These are phyloP conservation scores for Myanophis thanlyinensis DNA, from an alignment of 2,113 vertebrate species.

Conservation along the genomic window DNA sequence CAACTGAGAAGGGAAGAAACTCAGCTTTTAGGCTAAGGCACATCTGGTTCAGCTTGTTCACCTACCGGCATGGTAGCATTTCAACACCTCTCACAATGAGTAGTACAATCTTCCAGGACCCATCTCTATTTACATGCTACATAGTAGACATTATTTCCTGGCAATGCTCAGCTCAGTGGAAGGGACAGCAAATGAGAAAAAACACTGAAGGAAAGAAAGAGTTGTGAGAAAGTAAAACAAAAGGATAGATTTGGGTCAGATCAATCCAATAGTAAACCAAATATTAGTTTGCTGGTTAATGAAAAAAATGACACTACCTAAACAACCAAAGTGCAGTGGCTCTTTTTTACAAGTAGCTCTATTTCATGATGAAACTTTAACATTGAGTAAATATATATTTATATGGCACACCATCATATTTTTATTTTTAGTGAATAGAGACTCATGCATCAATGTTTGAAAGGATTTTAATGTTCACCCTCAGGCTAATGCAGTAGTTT, in stretches of 20 bases:
- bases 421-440: neutral
- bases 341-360: neutral
- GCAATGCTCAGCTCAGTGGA: neutral
- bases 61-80: neutral
- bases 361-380: neutral
- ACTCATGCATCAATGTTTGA: neutral
- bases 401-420: neutral
- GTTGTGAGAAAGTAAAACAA: neutral
- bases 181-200: neutral
- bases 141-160: neutral
- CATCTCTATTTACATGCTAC: neutral
- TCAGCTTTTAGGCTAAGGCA: neutral
- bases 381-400: neutral
- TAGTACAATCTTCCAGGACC: neutral
- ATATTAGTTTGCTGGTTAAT: neutral
- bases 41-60: neutral
- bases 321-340: neutral
- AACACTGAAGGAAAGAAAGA: neutral
- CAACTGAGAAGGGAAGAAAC: neutral
- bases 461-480: neutral
- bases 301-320: neutral
- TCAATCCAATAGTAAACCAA: neutral
- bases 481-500: neutral
- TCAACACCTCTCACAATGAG: neutral
- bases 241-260: neutral